Evolutionary conservation across 2,113 vertebrate genomes (phyloP).

Genomic region (Lontra canadensis): DNA sequence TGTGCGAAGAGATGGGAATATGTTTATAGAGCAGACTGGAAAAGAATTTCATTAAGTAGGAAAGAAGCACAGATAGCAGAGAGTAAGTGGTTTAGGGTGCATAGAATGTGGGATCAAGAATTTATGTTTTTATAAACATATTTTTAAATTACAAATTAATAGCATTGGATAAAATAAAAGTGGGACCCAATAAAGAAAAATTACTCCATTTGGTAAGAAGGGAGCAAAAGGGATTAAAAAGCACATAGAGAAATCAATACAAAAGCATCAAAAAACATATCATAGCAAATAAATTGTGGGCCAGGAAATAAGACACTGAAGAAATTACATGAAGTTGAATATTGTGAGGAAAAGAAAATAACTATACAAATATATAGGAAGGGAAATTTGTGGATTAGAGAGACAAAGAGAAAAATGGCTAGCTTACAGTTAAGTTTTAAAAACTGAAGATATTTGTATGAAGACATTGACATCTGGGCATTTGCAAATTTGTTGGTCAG

Average conservation of each 20-base stretch:
- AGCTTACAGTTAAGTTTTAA: conserved; percentile 15
- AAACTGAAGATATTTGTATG: neutral
- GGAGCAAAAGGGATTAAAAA: neutral
- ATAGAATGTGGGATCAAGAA: neutral
- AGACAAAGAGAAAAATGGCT: neutral
- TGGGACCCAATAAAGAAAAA: neutral
- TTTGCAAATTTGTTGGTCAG: neutral
- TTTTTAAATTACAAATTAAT: conserved; percentile 30
- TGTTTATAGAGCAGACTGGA: conserved; percentile 51
- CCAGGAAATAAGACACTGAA: neutral
- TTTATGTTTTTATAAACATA: neutral
- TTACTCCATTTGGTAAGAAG: neutral
- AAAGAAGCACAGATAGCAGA: conserved; percentile 21
- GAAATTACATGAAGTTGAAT: neutral
- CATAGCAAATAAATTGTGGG: neutral
- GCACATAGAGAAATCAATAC: neutral
- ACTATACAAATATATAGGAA: neutral
- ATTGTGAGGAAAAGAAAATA: neutral
- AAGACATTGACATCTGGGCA: neutral
- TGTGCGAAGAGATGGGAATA: conserved; percentile 45
- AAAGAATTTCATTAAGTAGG: conserved; percentile 1
- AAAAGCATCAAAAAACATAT: neutral
- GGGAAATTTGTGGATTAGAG: neutral
- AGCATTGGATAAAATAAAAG: neutral
- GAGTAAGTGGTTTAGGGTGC: neutral